phyloP scores from a whole-genome alignment of 1,140 invertebrate genomes.

The Drosophila azteca region DNA sequence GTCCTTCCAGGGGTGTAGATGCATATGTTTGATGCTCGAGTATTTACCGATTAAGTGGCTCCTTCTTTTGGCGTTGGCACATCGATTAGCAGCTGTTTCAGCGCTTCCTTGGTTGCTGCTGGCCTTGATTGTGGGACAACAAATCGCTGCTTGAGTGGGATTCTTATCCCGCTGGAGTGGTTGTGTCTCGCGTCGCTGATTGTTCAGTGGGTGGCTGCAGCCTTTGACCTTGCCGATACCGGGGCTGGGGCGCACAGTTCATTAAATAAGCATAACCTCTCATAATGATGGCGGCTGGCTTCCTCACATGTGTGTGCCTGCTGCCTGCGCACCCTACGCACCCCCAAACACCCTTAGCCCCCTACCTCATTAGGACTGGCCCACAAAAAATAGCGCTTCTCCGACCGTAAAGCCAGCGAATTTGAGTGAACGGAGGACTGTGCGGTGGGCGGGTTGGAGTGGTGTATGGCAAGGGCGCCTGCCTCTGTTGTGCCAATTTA shows the following conservation, averaged over 20 bases:
- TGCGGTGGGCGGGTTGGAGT: not conserved
- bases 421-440: not conserved
- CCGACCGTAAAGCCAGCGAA: constrained; percentile 35
- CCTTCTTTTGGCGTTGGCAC: too few species aligned
- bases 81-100: too few species aligned
- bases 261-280: constrained; percentile 75
- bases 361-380: not conserved
- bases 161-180: not conserved
- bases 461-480: not conserved
- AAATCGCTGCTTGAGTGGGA: too few species aligned
- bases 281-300: constrained; percentile 63
- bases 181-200: not conserved
- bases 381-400: constrained; percentile 1
- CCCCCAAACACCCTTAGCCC: too few species aligned
- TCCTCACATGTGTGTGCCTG: constrained; percentile 1
- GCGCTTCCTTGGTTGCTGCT: too few species aligned
- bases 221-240: constrained; percentile 25
- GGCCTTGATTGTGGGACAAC: too few species aligned
- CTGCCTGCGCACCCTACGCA: not conserved
- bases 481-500: constrained; percentile 59
- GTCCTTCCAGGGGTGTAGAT: too few species aligned
- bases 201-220: not conserved
- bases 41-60: too few species aligned
- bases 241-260: constrained; percentile 36
- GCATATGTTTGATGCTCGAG: too few species aligned